Percentiles rank a stretch among this genome's conserved stretches.
These are phyloP conservation scores for Pyrochroa serraticornis DNA, from an alignment of 2,888 invertebrate genomes.

Conservation along the genomic window DNA sequence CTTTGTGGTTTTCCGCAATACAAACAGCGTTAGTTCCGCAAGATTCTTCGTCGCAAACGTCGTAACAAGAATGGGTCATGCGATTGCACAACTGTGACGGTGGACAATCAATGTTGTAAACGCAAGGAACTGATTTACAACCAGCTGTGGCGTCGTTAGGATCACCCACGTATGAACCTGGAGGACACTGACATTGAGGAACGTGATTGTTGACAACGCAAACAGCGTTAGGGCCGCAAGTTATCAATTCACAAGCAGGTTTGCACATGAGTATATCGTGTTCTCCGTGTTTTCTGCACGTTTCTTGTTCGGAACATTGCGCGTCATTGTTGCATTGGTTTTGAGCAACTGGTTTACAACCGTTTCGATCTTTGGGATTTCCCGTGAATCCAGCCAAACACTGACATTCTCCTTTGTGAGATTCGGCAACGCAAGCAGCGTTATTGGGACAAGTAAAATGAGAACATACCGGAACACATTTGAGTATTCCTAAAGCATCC, in stretches of 20 bases:
- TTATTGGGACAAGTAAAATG: slow-evolving; percentile 85
- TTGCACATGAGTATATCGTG: slow-evolving; percentile 70
- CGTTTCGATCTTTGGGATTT: slow-evolving; percentile 87
- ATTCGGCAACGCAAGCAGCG: slow-evolving; percentile 76
- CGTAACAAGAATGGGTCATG: slow-evolving; percentile 79
- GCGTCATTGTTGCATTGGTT: slow-evolving; percentile 80
- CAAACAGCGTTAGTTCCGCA: slow-evolving; percentile 90
- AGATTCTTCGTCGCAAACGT: slow-evolving; percentile 80
- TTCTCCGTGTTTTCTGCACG: slow-evolving; percentile 68
- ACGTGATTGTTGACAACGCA: slow-evolving; percentile 90
- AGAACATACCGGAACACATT: slow-evolving; percentile 79
- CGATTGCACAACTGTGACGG: slow-evolving; percentile 81
- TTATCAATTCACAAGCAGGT: slow-evolving; percentile 76
- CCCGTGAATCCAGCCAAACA: slow-evolving; percentile 85
- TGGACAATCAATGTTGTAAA: slow-evolving; percentile 85
- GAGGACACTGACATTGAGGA: slow-evolving; percentile 88
- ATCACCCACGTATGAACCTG: slow-evolving; percentile 85
- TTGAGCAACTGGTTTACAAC: slow-evolving; percentile 76
- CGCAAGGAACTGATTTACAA: slow-evolving; percentile 81
- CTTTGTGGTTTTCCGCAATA: slow-evolving; percentile 82
- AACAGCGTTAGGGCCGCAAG: slow-evolving; percentile 85
- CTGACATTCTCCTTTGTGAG: slow-evolving; percentile 80
- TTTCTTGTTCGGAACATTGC: slow-evolving; percentile 83
- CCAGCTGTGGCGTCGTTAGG: slow-evolving; percentile 78
- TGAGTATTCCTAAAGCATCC: slow-evolving; percentile 84